Percentiles rank a stretch among this genome's conserved stretches.
These are phyloP conservation scores for Limnephilus rhombicus DNA, from an alignment of 2,888 invertebrate genomes.

Conservation along the genomic window DNA sequence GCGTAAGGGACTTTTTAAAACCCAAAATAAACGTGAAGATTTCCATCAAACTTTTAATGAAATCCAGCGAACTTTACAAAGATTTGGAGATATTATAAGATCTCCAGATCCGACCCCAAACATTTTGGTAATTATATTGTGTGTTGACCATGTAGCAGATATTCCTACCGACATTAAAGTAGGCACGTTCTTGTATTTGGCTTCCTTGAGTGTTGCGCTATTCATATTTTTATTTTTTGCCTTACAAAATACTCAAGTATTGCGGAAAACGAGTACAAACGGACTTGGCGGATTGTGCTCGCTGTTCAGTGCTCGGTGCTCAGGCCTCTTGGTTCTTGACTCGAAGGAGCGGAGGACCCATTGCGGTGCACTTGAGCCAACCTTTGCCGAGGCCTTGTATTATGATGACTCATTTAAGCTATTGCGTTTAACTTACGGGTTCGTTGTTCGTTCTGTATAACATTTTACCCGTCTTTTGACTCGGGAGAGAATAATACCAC, in stretches of 20 bases:
- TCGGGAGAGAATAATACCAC: background rate
- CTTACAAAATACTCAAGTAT: slow-evolving; percentile 19
- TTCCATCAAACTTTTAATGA: background rate
- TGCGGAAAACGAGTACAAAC: background rate
- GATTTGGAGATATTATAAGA: background rate
- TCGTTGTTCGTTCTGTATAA: background rate
- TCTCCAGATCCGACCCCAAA: background rate
- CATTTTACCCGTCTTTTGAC: background rate
- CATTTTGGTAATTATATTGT: background rate
- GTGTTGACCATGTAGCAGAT: background rate
- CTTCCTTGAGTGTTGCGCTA: background rate
- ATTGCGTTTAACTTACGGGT: background rate
- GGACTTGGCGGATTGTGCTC: background rate
- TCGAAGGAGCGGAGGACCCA: background rate
- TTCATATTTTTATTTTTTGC: slow-evolving; percentile 14
- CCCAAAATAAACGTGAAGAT: background rate
- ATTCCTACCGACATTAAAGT: background rate
- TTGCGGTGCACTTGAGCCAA: slow-evolving; percentile 7
- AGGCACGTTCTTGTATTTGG: background rate
- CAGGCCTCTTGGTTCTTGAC: background rate
- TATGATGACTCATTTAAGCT: slow-evolving; percentile 12
- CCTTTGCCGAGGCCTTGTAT: background rate
- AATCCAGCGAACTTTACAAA: background rate
- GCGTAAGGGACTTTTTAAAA: background rate
- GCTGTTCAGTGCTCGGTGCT: background rate